Evolutionary conservation across 1,140 invertebrate species (phyloP).

Genomic region (Laupala kohalensis): DNA sequence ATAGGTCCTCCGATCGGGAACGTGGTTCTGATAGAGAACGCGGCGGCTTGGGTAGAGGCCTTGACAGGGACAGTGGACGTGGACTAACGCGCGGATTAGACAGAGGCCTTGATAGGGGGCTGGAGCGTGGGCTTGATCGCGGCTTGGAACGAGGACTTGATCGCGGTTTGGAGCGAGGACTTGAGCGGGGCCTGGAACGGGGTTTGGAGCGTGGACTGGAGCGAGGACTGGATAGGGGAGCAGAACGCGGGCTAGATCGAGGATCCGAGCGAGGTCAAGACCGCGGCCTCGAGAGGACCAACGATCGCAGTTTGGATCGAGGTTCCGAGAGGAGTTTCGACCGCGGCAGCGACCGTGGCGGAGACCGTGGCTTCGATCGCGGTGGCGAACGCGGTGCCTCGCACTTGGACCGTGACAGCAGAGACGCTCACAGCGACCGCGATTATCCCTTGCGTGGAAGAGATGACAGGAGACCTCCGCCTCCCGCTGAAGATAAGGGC

Average conservation of each 20-base stretch:
- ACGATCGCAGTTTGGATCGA: conserved; percentile 2
- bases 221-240: conserved; percentile 24
- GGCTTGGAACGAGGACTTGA: background rate
- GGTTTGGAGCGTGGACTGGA: conserved; percentile 20
- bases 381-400: background rate
- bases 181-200: conserved; percentile 22
- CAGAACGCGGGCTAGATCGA: conserved; percentile 27
- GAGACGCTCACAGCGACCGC: conserved; percentile 7
- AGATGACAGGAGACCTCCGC: conserved; percentile 25
- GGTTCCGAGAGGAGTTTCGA: background rate
- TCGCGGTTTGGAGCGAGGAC: conserved; percentile 16
- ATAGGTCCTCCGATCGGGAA: too few species aligned
- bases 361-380: background rate
- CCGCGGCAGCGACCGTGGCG: background rate
- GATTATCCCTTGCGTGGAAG: conserved; percentile 9
- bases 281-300: conserved; percentile 4
- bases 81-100: background rate
- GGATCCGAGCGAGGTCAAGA: conserved; percentile 28
- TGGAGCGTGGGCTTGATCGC: background rate
- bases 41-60: too few species aligned
- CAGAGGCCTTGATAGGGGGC: conserved; percentile 5
- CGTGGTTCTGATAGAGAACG: background rate
- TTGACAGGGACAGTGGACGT: conserved; percentile 1
- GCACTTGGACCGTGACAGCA: conserved; percentile 1
- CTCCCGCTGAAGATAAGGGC: conserved; percentile 21